A percentile compares a stretch with the other conserved stretches of the same genome.
Conservation (phyloP, 2,797 vertebrate genomes). For the Lagocephalus sceleratus region DNA sequence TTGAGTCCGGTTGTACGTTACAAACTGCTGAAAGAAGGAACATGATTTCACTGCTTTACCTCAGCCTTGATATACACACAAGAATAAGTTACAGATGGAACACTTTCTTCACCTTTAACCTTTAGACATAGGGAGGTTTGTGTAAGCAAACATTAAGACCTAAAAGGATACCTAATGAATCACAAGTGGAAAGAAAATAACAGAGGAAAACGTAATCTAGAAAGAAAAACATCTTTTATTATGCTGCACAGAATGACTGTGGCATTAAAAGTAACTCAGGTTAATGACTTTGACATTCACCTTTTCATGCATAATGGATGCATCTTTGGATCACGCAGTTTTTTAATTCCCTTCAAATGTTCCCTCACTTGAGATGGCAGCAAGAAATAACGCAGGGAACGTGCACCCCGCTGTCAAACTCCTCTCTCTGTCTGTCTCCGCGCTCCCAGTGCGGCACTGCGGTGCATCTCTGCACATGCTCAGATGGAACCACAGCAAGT, state of each 20-base stretch:
- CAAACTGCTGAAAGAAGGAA: too few relatives aligned
- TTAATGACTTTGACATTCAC: constrained; percentile 33
- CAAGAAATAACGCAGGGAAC: constrained; percentile 37
- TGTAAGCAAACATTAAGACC: not conserved
- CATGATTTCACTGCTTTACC: too few relatives aligned
- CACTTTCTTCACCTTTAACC: not conserved
- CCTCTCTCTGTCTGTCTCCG: constrained; percentile 47
- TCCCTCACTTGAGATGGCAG: constrained; percentile 27
- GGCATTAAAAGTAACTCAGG: constrained; percentile 13
- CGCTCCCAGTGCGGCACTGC: constrained; percentile 62
- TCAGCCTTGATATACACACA: too few relatives aligned
- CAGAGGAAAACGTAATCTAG: not conserved
- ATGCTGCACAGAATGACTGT: constrained; percentile 8
- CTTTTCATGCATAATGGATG: constrained; percentile 29
- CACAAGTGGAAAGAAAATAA: not conserved
- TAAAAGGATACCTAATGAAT: not conserved
- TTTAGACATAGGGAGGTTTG: not conserved
- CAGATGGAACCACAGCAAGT: constrained; percentile 64
- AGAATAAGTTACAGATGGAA: too few relatives aligned
- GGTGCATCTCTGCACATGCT: constrained; percentile 73
- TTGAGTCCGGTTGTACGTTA: too few relatives aligned
- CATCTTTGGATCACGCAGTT: constrained; percentile 15
- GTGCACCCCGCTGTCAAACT: constrained; percentile 46
- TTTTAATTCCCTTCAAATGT: constrained; percentile 34
- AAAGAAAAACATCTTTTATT: constrained; percentile 9